These are phyloP conservation scores for Nothura maculosa DNA, from an alignment of 2,797 vertebrate genomes.

Conservation along the genomic window DNA sequence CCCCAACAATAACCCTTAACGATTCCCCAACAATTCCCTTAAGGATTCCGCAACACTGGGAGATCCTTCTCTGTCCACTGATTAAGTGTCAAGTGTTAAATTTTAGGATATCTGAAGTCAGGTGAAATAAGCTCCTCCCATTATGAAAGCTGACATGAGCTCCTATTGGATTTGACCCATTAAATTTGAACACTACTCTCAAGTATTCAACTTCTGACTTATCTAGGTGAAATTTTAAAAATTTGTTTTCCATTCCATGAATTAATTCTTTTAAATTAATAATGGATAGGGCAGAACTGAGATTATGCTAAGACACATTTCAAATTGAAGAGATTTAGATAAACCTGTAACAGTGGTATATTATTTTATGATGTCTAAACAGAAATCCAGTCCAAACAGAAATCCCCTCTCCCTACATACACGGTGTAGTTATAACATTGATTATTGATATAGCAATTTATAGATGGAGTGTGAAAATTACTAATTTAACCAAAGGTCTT, in stretches of 20 bases:
- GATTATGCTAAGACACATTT: background rate
- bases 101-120: background rate
- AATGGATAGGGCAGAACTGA: background rate
- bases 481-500: background rate
- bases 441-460: background rate
- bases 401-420: background rate
- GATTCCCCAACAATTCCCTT: no score
- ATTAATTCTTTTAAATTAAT: background rate
- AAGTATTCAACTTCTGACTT: background rate
- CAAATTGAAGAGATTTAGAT: background rate
- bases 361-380: background rate
- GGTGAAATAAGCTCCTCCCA: background rate
- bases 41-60: no score
- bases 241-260: background rate
- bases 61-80: background rate
- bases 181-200: background rate
- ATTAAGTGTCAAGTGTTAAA: background rate
- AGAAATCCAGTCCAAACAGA: background rate
- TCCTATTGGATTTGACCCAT: background rate
- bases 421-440: background rate
- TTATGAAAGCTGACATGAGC: background rate
- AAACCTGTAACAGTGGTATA: background rate
- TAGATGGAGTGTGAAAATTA: background rate
- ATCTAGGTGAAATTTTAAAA: background rate
- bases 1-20: no score